Percentiles rank a stretch among this genome's conserved stretches.
These are phyloP conservation scores for Periophthalmus modestus DNA, from an alignment of 2,113 vertebrate species.

Conservation along the genomic window DNA sequence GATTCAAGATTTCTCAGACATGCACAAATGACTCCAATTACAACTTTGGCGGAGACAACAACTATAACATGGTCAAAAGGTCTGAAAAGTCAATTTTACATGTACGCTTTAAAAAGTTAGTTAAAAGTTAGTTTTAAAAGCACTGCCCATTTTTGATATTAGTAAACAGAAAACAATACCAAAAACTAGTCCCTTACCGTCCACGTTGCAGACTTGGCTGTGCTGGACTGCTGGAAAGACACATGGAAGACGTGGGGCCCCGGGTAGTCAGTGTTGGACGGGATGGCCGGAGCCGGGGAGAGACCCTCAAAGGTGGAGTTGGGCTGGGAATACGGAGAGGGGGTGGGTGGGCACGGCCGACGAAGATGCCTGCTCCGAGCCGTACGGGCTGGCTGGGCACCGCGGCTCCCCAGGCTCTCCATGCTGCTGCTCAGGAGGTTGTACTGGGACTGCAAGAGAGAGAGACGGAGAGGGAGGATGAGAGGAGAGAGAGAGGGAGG, in stretches of 20 bases:
- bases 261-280: slow-evolving; percentile 97
- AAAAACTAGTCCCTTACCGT: slow-evolving; percentile 85
- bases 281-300: slow-evolving; percentile 95
- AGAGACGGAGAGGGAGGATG: slow-evolving; percentile 68
- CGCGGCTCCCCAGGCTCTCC: slow-evolving; percentile 92
- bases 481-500: slow-evolving; percentile 66
- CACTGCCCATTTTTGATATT: too few species aligned
- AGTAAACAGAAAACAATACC: not conserved
- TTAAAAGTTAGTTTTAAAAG: too few species aligned
- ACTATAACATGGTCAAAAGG: too few species aligned
- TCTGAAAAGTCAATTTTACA: too few species aligned
- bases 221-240: slow-evolving; percentile 99
- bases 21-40: too few species aligned
- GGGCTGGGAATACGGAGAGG: slow-evolving; percentile 96
- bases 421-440: slow-evolving; percentile 98
- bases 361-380: slow-evolving; percentile 89
- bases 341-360: slow-evolving; percentile 90
- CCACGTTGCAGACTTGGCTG: slow-evolving; percentile 98
- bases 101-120: too few species aligned
- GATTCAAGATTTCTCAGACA: too few species aligned
- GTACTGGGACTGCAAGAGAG: slow-evolving; percentile 92
- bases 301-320: slow-evolving; percentile 98
- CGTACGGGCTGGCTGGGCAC: slow-evolving; percentile 93
- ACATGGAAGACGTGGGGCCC: slow-evolving; percentile 96
- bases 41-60: too few species aligned